Base-by-base conservation (phyloP, 2,888 invertebrate genomes). In the Norana najaformis region DNA sequence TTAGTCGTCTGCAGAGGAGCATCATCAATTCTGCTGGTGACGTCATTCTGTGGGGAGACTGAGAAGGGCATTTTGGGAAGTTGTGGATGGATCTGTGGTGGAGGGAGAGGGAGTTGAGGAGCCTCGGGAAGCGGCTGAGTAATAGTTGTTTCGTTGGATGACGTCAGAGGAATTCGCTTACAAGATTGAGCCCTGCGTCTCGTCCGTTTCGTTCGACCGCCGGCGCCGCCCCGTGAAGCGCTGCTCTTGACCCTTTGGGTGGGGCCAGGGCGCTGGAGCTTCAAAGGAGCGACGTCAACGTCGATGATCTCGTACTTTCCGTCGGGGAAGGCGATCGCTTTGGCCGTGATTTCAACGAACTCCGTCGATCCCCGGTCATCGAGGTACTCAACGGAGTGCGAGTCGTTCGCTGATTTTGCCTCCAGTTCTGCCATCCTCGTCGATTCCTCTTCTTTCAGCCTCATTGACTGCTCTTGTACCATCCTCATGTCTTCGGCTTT, bases 291-390 rank as follows among this genome's bases (percentile, higher is more conserved):
- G 36, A 85, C 85, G 16, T 85, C 85, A 6, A 85, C 85, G 30
- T 85, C 36, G 6, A 85, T 35, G 85, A 85, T 85, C 85, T 85
- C 85, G 85, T 85, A 85, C 30, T 37, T 35, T 36, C 85, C 85
- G 36, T 85, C 37, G 1, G 85, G 85, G 14, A 85, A 85, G 36
- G 85, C 85, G 85, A 85, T 85, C 30, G 85, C 85, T 16, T 85
- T 85, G 5, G 85, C 85, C 85, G 20, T 85, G 85, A 85, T 85
- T 35, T 85, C 85, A 16, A 85, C 85, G 85, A 85, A 85, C 8
- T 85, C 85, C 36, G 85, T 37, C 36, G 85, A 85, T 0, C 16
- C 14, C 0, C 23, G 1, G 20, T 14, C 23, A 16, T 36, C 0
- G 20, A 85, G 1, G 36, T 35, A 14, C 0, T 16, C 85, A 16